Percentiles rank a stretch among this genome's conserved stretches.
phyloP scores from a whole-genome alignment of 2,888 invertebrate genomes.

The Candidula unifasciata region DNA sequence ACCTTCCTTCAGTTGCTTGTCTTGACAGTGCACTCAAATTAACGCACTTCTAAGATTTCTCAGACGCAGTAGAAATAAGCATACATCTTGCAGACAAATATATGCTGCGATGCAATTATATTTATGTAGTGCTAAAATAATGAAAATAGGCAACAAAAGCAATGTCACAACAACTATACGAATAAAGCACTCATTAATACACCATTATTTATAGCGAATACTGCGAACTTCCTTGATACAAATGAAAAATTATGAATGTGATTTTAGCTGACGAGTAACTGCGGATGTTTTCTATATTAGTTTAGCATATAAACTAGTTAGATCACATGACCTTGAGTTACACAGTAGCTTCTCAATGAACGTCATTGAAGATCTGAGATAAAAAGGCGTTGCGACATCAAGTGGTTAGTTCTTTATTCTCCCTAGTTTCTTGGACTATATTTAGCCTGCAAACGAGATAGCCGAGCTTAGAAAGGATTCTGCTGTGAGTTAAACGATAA shows the following conservation, averaged over 20 bases:
- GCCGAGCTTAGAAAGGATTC: neutral
- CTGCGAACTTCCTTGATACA: too few relatives aligned
- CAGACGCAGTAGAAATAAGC: too few relatives aligned
- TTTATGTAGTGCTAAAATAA: neutral
- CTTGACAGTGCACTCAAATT: too few relatives aligned
- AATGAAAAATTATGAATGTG: too few relatives aligned
- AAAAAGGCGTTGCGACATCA: slow-evolving; percentile 15
- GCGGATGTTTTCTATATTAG: neutral
- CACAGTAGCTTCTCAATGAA: neutral
- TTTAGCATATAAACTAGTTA: neutral
- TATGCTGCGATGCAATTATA: too few relatives aligned
- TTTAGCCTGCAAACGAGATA: slow-evolving; percentile 22
- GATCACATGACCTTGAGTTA: neutral
- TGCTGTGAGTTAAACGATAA: slow-evolving; percentile 36
- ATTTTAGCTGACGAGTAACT: too few relatives aligned
- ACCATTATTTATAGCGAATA: too few relatives aligned
- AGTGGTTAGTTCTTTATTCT: neutral
- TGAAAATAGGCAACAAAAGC: neutral
- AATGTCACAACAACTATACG: too few relatives aligned
- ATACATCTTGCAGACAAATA: too few relatives aligned
- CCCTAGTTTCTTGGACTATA: slow-evolving; percentile 6
- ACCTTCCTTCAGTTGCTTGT: too few relatives aligned
- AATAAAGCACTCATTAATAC: too few relatives aligned
- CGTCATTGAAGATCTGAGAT: neutral
- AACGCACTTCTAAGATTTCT: too few relatives aligned